A percentile compares a stretch with the other conserved stretches of the same genome.
Evolutionary conservation across 2,113 vertebrate genomes (phyloP).

Genomic region (Platysteira castanea): DNA sequence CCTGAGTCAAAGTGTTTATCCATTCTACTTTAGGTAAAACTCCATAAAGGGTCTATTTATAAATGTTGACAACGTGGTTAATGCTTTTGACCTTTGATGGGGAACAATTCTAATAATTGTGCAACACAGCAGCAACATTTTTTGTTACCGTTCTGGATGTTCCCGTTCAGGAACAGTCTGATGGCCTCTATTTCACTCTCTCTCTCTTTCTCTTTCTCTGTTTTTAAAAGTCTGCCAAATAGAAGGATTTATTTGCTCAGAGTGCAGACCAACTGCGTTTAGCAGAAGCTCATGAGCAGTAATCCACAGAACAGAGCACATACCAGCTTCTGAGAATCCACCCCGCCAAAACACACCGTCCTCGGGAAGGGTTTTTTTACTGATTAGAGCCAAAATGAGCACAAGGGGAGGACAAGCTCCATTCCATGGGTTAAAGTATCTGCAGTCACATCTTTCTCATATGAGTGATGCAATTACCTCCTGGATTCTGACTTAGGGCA

Average conservation of each 20-base stretch:
- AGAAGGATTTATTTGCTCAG: constrained; percentile 15
- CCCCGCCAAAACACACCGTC: neutral
- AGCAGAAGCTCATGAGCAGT: neutral
- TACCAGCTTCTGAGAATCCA: neutral
- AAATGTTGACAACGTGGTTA: constrained; percentile 46
- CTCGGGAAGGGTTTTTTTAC: neutral
- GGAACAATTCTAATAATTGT: constrained; percentile 28
- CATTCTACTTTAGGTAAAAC: constrained; percentile 39
- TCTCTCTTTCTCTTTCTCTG: neutral
- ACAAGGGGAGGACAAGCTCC: neutral
- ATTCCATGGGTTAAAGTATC: neutral
- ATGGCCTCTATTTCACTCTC: neutral
- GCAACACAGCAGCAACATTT: constrained; percentile 30
- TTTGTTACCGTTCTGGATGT: neutral
- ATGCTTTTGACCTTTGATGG: constrained; percentile 65
- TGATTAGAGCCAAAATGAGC: neutral
- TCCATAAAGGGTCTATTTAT: constrained; percentile 51
- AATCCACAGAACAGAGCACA: neutral
- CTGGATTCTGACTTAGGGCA: neutral
- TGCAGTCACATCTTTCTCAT: neutral
- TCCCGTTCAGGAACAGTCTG: constrained; percentile 15
- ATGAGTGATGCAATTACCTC: neutral
- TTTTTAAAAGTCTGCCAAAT: neutral
- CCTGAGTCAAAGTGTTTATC: constrained; percentile 38
- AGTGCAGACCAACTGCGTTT: neutral